Evolutionary conservation across 2,888 invertebrate genomes (phyloP).

Genomic region (Nomada fabriciana): DNA sequence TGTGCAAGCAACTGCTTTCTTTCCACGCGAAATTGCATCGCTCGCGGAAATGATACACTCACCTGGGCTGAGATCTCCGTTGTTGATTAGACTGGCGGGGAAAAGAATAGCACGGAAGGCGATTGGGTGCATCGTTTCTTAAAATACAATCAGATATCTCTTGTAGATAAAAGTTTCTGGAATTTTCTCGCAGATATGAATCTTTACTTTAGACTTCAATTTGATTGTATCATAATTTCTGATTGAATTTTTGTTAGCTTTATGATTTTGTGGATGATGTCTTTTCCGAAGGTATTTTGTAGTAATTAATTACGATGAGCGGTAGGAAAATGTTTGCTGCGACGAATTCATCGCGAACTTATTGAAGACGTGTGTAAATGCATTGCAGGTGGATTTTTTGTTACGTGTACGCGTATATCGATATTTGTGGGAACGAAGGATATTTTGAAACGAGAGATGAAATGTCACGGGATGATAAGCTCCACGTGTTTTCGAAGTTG

Average conservation of each 20-base stretch:
- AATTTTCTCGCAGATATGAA: no score
- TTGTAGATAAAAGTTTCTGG: no score
- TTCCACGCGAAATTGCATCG: constrained; percentile 10
- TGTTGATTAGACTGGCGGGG: not conserved
- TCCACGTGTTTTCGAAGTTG: not conserved
- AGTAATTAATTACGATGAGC: no score
- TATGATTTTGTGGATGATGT: no score
- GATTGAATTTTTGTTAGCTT: no score
- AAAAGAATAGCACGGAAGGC: not conserved
- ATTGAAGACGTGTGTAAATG: not conserved
- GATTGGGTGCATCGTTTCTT: not conserved
- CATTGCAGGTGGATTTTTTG: not conserved
- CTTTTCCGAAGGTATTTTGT: no score
- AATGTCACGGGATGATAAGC: not conserved
- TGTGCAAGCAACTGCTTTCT: constrained; percentile 32
- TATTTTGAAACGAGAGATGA: not conserved
- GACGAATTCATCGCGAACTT: no score
- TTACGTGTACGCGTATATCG: not conserved
- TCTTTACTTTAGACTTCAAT: no score
- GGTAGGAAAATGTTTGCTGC: no score
- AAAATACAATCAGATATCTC: no score
- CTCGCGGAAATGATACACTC: constrained; percentile 13
- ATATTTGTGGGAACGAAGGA: not conserved
- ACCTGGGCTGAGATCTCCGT: not conserved
- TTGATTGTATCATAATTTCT: no score